phyloP scores from a whole-genome alignment of 1,140 invertebrate genomes.

The Mya arenaria region DNA sequence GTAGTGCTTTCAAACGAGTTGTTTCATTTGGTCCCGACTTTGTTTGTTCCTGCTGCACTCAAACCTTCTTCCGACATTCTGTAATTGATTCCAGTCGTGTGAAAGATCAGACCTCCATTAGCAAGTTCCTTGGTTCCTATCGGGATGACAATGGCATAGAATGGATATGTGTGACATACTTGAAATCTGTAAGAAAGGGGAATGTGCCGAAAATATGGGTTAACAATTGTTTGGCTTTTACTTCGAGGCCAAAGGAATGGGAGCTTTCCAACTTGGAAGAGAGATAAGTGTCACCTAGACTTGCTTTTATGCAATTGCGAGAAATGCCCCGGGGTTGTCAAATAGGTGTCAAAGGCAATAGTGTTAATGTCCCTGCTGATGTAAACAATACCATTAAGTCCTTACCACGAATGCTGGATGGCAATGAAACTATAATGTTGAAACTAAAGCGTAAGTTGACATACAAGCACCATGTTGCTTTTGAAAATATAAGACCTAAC shows the following conservation, averaged over 20 bases:
- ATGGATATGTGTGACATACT: neutral
- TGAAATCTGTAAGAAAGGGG: neutral
- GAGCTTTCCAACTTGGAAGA: constrained; percentile 31
- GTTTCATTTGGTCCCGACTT: constrained; percentile 11
- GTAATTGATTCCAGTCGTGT: neutral
- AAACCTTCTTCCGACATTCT: constrained; percentile 50
- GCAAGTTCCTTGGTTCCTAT: neutral
- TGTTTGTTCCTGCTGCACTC: constrained; percentile 49
- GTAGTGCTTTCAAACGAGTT: neutral
- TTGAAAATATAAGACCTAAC: constrained; percentile 14
- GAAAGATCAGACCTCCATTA: neutral
- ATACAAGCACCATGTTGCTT: constrained; percentile 45
- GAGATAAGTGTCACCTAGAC: neutral
- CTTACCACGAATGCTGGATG: constrained; percentile 4
- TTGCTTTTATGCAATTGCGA: constrained; percentile 63
- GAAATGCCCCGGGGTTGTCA: constrained; percentile 3
- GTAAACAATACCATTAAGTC: constrained; percentile 4
- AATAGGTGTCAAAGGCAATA: constrained; percentile 44
- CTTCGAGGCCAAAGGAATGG: constrained; percentile 45
- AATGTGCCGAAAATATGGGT: neutral
- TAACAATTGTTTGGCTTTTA: constrained; percentile 49
- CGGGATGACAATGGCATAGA: neutral
- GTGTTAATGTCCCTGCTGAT: constrained; percentile 40
- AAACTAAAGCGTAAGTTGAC: constrained; percentile 51
- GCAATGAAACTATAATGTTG: constrained; percentile 20